These are phyloP conservation scores for Upupa epops DNA, from an alignment of 2,113 vertebrate species.

Conservation along the genomic window DNA sequence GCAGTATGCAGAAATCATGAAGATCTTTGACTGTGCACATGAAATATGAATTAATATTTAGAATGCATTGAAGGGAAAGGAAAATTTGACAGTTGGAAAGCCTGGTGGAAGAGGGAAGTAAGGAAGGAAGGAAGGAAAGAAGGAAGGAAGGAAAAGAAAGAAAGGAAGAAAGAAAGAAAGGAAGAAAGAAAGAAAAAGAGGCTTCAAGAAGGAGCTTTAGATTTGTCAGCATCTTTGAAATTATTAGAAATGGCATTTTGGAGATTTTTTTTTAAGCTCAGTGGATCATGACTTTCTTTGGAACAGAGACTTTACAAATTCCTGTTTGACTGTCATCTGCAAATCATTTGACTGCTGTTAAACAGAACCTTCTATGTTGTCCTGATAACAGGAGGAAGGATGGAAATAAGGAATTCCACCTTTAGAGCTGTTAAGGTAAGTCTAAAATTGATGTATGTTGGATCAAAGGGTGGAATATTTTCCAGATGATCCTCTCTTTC, in stretches of 20 bases:
- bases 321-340: conserved; percentile 58
- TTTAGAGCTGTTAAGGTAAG: conserved; percentile 43
- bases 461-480: conserved; percentile 63
- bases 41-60: neutral
- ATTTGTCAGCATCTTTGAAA: conserved; percentile 22
- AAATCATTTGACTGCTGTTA: conserved; percentile 60
- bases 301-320: conserved; percentile 46
- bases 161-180: too few relatives aligned
- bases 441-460: conserved; percentile 47
- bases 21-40: neutral
- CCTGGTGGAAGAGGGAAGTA: neutral
- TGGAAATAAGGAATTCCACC: conserved; percentile 50
- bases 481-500: conserved; percentile 50
- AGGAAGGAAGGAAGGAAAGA: neutral
- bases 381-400: conserved; percentile 38
- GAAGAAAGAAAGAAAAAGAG: too few relatives aligned
- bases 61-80: neutral
- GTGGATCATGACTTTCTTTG: conserved; percentile 14
- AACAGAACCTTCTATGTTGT: conserved; percentile 32
- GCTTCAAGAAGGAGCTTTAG: neutral
- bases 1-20: neutral
- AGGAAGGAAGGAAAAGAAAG: neutral
- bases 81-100: neutral
- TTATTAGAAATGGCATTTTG: conserved; percentile 22
- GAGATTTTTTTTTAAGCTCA: conserved; percentile 24